Base-by-base conservation (phyloP, 2,797 vertebrate species). In the Dendrocincla tyrannina region DNA sequence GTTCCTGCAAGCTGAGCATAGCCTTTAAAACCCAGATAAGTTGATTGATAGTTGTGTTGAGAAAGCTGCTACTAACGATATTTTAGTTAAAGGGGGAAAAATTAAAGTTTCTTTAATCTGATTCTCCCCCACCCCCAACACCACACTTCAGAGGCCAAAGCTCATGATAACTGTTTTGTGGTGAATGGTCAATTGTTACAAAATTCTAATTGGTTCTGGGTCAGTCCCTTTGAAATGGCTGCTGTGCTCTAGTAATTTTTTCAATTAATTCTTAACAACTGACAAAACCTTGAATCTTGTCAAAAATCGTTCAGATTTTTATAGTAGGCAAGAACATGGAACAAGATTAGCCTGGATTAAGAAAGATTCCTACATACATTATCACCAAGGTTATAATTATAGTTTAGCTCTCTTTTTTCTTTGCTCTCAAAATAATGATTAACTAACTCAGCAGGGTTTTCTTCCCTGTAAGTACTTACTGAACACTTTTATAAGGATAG, bases 131-230 rank as follows among this genome's bases (percentile, higher is more conserved):
- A 88, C 95, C 95, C 96, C 96, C 93, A 95, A 86, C 88, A 93
- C 88, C 96, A 98, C 97, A 98, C 97, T 97, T 97, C 96, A 97
- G 97, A 96, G 97, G 97, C 95, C 97, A 97, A 97, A 97, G 97
- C 97, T 98, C 97, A 97, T 94, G 96, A 97, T 97, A 97, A 97
- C 94, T 92, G 93, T 95, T 97, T 97, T 91, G 97, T 82, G 95
- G 97, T 98, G 98, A 98, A 98, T 98, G 97, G 98, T 96, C 98
- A 98, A 98, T 98, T 98, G 98, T 98, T 98, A 97, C 97, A 95
- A 96, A 98, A 97, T 98, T 98, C 98, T 98, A 98, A 98, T 98
- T 98, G 98, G 98, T 98, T 98, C 98, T 98, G 98, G 98, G 98
- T 98, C 98, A 98, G 94, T 98, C 97, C 97, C 98, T 98, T 97